Evolutionary conservation across 2,113 vertebrate genomes (phyloP), one percentile per base, ranked within the genome.

Genomic region (Pelodiscus sinensis): DNA sequence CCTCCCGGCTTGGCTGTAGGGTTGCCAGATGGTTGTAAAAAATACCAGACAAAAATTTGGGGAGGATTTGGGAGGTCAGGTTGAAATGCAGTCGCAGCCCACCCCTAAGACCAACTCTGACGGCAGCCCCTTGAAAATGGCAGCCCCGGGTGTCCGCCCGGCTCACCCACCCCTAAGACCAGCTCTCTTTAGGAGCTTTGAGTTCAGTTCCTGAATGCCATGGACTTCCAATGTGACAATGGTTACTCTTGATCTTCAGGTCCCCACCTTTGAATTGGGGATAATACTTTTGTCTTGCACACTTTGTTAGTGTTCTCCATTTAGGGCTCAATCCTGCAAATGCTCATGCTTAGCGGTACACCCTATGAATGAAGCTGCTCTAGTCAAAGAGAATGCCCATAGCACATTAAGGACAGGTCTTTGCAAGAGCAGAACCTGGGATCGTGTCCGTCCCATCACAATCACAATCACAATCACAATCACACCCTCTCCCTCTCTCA

Each of bases 161-260:
- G 44, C 44, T 44, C 5, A 6, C 44, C 44, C 44, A 44, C 5
- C 44, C 44, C 44, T 44, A 44, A 44, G 44, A 44, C 44, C 44
- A 44, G 44, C 44, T 44, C 44, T 44, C 44, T 44, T 44, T 44
- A 44, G 25, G 55, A 81, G 52, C 84, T 13, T 0, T 1, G 1
- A 2, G 19, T 90, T 51, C 44, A 6, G 29, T 68, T 86, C 55
- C 65, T 52, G 31, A 24, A 35, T 81, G 78, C 3, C 29, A 60
- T 9, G 24, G 58, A 60, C 58, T 60, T 60, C 24, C 58, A 25
- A 24, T 11, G 0, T 0, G 0, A 13, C 19, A 13, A 1, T 9
- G 52, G 78, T 60, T 60, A 27, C 25, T 60, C 62, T 65, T 15
- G 51, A 15, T 60, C 35, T 5, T 60, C 25, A 15, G 75, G 22